phyloP scores from a whole-genome alignment of 2,888 invertebrate species.

The Andrena marginata region DNA sequence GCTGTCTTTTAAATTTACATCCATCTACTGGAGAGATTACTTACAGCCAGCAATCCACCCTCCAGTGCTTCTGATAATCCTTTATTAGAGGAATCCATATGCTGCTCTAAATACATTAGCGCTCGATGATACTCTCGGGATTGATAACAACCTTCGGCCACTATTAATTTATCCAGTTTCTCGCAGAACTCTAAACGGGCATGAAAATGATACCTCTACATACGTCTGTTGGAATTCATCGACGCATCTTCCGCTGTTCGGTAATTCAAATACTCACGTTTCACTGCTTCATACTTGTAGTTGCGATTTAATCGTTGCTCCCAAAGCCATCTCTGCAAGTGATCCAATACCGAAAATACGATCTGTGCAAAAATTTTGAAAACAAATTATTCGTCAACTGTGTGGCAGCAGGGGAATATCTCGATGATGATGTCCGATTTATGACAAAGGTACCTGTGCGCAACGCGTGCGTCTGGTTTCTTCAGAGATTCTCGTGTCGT shows the following conservation, averaged over 20 bases:
- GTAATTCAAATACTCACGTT: conserved; percentile 62
- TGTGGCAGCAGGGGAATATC: too few species aligned
- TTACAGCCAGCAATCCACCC: conserved; percentile 81
- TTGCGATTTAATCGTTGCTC: conserved; percentile 77
- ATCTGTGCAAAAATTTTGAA: conserved; percentile 67
- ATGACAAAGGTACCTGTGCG: conserved; percentile 73
- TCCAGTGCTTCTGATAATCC: conserved; percentile 79
- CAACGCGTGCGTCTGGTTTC: conserved; percentile 82
- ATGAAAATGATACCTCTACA: conserved; percentile 49
- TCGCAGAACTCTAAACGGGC: conserved; percentile 79
- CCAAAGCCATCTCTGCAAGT: conserved; percentile 91
- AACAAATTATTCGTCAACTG: conserved; percentile 31
- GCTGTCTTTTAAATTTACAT: neutral
- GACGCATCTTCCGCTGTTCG: neutral
- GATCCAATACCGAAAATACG: conserved; percentile 91
- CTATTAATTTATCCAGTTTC: conserved; percentile 88
- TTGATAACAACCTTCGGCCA: conserved; percentile 91
- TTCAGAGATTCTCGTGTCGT: conserved; percentile 78
- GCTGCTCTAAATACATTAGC: conserved; percentile 91
- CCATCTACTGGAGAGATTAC: conserved; percentile 8
- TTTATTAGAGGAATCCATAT: conserved; percentile 86
- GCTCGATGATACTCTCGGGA: conserved; percentile 92
- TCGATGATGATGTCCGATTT: conserved; percentile 10
- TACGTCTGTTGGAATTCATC: conserved; percentile 1
- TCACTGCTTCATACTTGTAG: conserved; percentile 72